Base-by-base conservation (phyloP, 2,113 vertebrate genomes). In the Picathartes gymnocephalus region DNA sequence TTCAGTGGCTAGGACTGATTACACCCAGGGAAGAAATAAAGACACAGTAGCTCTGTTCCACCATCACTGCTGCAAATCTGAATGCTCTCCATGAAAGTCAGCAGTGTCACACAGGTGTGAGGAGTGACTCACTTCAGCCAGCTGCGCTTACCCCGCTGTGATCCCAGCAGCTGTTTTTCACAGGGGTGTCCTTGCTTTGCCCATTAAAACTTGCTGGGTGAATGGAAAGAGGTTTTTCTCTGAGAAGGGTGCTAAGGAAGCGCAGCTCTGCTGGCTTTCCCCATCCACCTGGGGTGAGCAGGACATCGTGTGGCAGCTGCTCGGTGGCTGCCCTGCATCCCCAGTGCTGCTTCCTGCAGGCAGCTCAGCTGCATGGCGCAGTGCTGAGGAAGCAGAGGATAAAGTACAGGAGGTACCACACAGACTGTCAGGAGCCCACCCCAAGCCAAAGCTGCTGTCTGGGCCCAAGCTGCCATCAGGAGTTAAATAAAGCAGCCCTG, bases 201-300 rank as follows among this genome's bases (percentile, higher is more conserved):
- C 78, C 81, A 33, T 86, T 94, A 73, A 60, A 79, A 42, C 37
- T 45, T 60, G 45, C 20, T 0, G 1, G 17, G 19, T 68, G 66
- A 79, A 50, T 1, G n/a, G 53, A 95, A 77, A 77, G 35, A 27
- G 42, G 44, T 8, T 93, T 58, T 84, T 68, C 45, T 47, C 87
- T 33, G 48, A 90, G 48, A 64, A 68, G 6, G 16, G 5, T 42
- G 27, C 44, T 45, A 68, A 58, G 0, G 5, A 76, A 85, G n/a
- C 0, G 0, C 18, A n/a, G 73, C n/a, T 70, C 56, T 83, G 47
- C 8, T 0, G 0, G 15, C 23, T 74, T 33, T 58, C 47, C n/a
- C 50, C 7, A 9, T 24, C 13, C 69, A 50, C 22, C 33, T 25
- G 25, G 42, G 42, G 4, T 35, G 62, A 70, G 31, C 45, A 35